phyloP scores from a whole-genome alignment of 2,113 vertebrate species.

The Saguinus imperator region DNA sequence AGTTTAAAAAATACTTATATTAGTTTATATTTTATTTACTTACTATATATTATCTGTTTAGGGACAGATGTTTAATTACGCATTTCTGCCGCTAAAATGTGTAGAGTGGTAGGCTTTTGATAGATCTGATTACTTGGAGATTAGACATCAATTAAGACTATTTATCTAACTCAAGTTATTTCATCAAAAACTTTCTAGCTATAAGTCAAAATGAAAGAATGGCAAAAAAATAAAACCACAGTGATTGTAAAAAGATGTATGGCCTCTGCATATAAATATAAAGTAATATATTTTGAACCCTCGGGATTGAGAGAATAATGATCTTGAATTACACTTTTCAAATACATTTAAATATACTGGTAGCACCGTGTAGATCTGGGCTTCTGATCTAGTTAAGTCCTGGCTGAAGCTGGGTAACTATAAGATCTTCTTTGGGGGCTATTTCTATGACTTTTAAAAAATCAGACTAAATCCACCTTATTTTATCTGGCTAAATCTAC shows the following conservation, averaged over 20 bases:
- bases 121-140: slow-evolving; percentile 13
- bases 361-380: not conserved
- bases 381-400: not conserved
- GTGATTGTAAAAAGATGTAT: not conserved
- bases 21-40: slow-evolving; percentile 25
- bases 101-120: not conserved
- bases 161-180: slow-evolving; percentile 21
- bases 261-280: not conserved
- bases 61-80: slow-evolving; percentile 5
- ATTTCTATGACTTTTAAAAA: slow-evolving; percentile 27
- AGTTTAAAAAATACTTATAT: not conserved
- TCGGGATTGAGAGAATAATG: not conserved
- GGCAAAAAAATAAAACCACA: not conserved
- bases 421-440: not conserved
- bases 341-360: not conserved
- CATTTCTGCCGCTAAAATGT: not conserved
- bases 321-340: not conserved
- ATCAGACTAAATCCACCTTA: not conserved
- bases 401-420: not conserved
- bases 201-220: not conserved
- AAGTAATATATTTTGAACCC: not conserved
- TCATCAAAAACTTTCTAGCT: not conserved
- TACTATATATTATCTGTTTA: not conserved
- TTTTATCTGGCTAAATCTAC: slow-evolving; percentile 25
- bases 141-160: slow-evolving; percentile 29